Base-by-base conservation (phyloP, 2,888 invertebrate species). In the Tenthredo notha region DNA sequence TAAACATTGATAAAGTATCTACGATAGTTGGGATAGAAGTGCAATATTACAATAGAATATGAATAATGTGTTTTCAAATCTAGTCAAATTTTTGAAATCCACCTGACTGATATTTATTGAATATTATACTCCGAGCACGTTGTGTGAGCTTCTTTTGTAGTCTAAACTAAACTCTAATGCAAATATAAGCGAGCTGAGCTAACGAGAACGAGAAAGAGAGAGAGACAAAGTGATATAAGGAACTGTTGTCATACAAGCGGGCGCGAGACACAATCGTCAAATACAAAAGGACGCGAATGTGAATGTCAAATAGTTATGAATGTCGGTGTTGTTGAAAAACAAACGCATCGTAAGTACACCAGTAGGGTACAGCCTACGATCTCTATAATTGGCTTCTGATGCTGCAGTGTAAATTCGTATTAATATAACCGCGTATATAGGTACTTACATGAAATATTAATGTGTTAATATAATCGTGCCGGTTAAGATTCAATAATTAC, bases 221-320 rank as follows among this genome's bases (percentile, higher is more conserved):
- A 50, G 54, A 54, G 54, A 54, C 54, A 25, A 25, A 47, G 47
- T 47, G 47, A 47, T 47, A 12, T 47, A 61, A 21, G 25, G 61
- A 21, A 25, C 25, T 61, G 61, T 61, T 61, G 61, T 25, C 12
- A 61, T 61, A 61, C 61, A 25, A 58, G n/a, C 2, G 2, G 2
- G 2, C 2, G 10, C 61, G 25, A 9, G 61, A 61, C 54, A 29
- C 37, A 1, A 61, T 25, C 25, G 61, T 61, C 25, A 21, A 61
- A 61, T 29, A 29, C 21, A 61, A 29, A 25, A 61, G 12, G 67
- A 25, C 25, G 67, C 33, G 67, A 67, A 67, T 33, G 67, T 67
- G 67, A 67, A 67, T 67, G 67, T 67, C 67, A 18, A 33, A 67
- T 67, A 67, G 67, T 67, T 33, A 33, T 25, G 67, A 33, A 67